These are phyloP conservation scores for Agelastica alni DNA, from an alignment of 2,888 invertebrate genomes.

Conservation along the genomic window DNA sequence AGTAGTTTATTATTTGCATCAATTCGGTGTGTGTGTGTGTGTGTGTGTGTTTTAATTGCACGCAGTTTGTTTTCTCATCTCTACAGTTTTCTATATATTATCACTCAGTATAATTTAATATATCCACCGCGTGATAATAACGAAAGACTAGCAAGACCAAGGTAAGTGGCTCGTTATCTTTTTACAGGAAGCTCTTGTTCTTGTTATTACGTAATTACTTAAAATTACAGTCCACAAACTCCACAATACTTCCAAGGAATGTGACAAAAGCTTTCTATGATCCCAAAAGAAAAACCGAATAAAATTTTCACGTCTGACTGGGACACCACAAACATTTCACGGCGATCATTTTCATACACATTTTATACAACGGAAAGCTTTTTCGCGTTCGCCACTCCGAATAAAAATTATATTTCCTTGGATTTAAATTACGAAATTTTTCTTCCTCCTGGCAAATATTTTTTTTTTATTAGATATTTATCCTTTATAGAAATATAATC, in stretches of 20 bases:
- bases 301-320: constrained; percentile 20
- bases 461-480: too few relatives aligned
- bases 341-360: constrained; percentile 17
- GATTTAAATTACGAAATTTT: constrained; percentile 1
- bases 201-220: too few relatives aligned
- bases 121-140: too few relatives aligned
- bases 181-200: too few relatives aligned
- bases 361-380: constrained; percentile 12
- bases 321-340: constrained; percentile 11
- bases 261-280: constrained; percentile 18
- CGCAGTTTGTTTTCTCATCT: background rate
- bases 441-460: too few relatives aligned
- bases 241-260: constrained; percentile 9
- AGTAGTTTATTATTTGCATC: too few relatives aligned
- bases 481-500: background rate
- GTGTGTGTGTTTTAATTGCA: background rate
- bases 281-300: constrained; percentile 9
- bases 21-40: background rate
- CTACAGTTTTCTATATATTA: too few relatives aligned
- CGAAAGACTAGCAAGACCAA: too few relatives aligned
- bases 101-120: too few relatives aligned
- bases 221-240: background rate
- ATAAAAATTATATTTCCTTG: constrained; percentile 16
- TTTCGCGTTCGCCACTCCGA: constrained; percentile 10
- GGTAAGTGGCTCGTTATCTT: too few relatives aligned